Conservation (phyloP, 2,113 vertebrate genomes). For the Paralichthys olivaceus region DNA sequence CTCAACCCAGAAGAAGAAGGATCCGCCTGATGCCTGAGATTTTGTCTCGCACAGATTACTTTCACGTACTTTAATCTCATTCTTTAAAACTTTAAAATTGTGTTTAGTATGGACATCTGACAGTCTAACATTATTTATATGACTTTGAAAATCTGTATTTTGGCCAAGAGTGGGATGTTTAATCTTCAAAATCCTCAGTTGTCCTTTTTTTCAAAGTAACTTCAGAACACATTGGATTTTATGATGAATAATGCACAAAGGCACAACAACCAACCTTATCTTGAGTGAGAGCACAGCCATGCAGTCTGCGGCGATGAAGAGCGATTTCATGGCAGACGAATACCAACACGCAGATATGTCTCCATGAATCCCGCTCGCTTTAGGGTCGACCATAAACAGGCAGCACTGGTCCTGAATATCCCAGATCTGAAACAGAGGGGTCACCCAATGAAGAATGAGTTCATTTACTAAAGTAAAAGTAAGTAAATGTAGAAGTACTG, state of each 20-base stretch:
- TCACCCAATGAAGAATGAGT: neutral
- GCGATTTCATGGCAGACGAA: constrained; percentile 59
- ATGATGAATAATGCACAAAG: constrained; percentile 28
- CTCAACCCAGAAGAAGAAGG: neutral
- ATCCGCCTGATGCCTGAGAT: neutral
- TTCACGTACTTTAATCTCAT: neutral
- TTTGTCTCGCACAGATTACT: neutral
- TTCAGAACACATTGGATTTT: neutral
- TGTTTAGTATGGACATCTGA: neutral
- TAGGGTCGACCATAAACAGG: constrained; percentile 76
- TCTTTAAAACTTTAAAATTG: neutral
- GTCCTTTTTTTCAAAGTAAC: neutral
- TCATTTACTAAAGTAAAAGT: neutral
- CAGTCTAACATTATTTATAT: neutral
- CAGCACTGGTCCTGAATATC: constrained; percentile 82
- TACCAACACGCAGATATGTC: constrained; percentile 78
- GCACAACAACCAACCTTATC: constrained; percentile 69
- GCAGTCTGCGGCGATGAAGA: constrained; percentile 76
- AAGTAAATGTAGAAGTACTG: neutral
- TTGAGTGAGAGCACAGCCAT: constrained; percentile 77
- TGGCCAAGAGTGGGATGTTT: neutral
- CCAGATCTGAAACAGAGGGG: constrained; percentile 79
- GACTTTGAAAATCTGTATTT: neutral
- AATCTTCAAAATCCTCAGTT: constrained; percentile 27
- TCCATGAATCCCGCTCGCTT: constrained; percentile 73